A percentile compares a stretch with the other conserved stretches of the same genome.
Conservation (phyloP, 2,113 vertebrate species). For the Mirza zaza region DNA sequence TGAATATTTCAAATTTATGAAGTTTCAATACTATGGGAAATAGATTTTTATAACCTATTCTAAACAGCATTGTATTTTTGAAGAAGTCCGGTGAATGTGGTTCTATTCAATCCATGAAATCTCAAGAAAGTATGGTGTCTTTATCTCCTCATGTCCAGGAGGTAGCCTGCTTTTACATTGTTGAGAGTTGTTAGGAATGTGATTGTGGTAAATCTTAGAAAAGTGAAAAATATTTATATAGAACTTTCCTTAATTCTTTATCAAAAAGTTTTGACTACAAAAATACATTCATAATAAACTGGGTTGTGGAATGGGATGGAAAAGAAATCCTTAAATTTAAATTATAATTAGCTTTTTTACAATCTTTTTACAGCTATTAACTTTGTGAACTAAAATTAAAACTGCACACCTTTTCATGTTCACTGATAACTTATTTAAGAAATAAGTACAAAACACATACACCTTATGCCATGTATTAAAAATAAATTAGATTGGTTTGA, state of each 20-base stretch:
- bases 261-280: conserved; percentile 24
- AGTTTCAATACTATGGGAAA: conserved; percentile 44
- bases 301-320: not conserved
- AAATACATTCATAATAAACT: not conserved
- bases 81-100: not conserved
- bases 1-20: conserved; percentile 32
- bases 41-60: not conserved
- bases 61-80: not conserved
- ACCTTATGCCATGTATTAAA: not conserved
- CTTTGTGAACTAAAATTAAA: conserved; percentile 14
- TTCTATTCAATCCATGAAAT: conserved; percentile 13
- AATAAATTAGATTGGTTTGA: conserved; percentile 30
- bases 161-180: not conserved
- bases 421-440: conserved; percentile 30
- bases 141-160: not conserved
- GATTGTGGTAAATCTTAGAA: conserved; percentile 14
- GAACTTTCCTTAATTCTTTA: conserved; percentile 42
- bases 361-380: not conserved
- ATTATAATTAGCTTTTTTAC: not conserved
- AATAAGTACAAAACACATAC: not conserved
- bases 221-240: not conserved
- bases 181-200: conserved; percentile 18
- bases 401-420: not conserved
- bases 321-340: conserved; percentile 51
- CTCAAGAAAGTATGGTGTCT: not conserved